phyloP scores from a whole-genome alignment of 2,113 vertebrate genomes.

The Channa argus region DNA sequence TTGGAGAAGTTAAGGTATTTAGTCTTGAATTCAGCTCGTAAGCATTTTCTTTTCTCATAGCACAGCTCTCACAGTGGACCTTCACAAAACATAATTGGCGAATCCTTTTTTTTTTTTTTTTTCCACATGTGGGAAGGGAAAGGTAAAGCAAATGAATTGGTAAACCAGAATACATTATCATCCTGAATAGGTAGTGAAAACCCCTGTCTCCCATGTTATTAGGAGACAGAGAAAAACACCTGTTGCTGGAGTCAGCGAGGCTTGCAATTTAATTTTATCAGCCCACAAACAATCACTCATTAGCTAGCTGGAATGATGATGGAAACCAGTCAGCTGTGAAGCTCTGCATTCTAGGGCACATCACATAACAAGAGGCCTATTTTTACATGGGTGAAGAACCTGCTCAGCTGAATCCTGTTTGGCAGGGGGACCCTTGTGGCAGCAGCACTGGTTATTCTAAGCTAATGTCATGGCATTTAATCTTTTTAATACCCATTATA shows the following conservation, averaged over 20 bases:
- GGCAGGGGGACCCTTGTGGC: slow-evolving; percentile 45
- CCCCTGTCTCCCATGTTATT: slow-evolving; percentile 64
- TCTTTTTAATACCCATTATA: slow-evolving; percentile 61
- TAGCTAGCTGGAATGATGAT: slow-evolving; percentile 90
- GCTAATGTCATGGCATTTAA: slow-evolving; percentile 67
- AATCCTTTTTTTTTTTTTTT: slow-evolving; percentile 4
- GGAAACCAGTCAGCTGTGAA: slow-evolving; percentile 87
- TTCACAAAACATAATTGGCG: slow-evolving; percentile 30
- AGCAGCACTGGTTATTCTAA: slow-evolving; percentile 54
- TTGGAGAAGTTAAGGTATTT: not conserved
- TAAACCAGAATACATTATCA: slow-evolving; percentile 70
- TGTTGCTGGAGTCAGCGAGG: slow-evolving; percentile 93
- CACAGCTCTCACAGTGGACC: slow-evolving; percentile 12
- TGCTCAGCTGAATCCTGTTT: slow-evolving; percentile 84
- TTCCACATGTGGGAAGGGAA: slow-evolving; percentile 19
- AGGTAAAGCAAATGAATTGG: slow-evolving; percentile 58
- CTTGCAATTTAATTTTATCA: slow-evolving; percentile 97
- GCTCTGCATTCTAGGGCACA: slow-evolving; percentile 85
- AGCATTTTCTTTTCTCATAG: not conserved
- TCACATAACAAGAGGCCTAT: slow-evolving; percentile 81
- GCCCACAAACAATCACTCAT: slow-evolving; percentile 94
- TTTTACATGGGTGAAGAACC: slow-evolving; percentile 82
- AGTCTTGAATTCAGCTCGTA: not conserved
- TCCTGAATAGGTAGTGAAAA: slow-evolving; percentile 59
- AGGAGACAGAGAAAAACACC: slow-evolving; percentile 87